phyloP scores from a whole-genome alignment of 2,113 vertebrate genomes.

The Strix uralensis region DNA sequence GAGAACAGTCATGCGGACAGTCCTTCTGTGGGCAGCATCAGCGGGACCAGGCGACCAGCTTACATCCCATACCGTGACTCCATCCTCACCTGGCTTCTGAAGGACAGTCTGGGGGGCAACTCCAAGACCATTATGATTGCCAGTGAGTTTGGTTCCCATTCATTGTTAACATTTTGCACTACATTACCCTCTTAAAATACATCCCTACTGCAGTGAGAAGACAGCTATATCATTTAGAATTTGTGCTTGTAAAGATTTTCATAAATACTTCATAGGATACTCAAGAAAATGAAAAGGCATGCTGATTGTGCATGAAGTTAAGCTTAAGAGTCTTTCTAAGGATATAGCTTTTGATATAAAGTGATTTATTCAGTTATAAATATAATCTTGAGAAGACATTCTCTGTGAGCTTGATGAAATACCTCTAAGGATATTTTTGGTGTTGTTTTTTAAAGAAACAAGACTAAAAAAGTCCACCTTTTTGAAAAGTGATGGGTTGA shows the following conservation, averaged over 20 bases:
- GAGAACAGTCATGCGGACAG: constrained; percentile 76
- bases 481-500: not conserved
- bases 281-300: not conserved
- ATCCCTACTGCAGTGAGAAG: not conserved
- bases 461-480: not conserved
- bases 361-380: not conserved
- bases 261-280: not conserved
- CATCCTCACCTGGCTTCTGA: constrained; percentile 95
- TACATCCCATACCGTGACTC: constrained; percentile 97
- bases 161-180: not conserved
- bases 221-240: not conserved
- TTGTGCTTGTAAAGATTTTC: not conserved
- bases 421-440: not conserved
- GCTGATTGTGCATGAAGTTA: not conserved
- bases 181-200: not conserved
- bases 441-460: not conserved
- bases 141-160: constrained; percentile 77
- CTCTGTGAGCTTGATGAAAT: not conserved
- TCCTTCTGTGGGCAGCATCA: constrained; percentile 56
- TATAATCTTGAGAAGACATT: not conserved
- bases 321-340: not conserved
- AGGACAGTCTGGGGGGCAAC: constrained; percentile 96
- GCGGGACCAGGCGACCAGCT: constrained; percentile 73
- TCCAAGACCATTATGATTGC: constrained; percentile 98
- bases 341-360: not conserved